These are phyloP conservation scores for Lordiphosa collinella DNA, from an alignment of 1,140 invertebrate species.

Conservation along the genomic window DNA sequence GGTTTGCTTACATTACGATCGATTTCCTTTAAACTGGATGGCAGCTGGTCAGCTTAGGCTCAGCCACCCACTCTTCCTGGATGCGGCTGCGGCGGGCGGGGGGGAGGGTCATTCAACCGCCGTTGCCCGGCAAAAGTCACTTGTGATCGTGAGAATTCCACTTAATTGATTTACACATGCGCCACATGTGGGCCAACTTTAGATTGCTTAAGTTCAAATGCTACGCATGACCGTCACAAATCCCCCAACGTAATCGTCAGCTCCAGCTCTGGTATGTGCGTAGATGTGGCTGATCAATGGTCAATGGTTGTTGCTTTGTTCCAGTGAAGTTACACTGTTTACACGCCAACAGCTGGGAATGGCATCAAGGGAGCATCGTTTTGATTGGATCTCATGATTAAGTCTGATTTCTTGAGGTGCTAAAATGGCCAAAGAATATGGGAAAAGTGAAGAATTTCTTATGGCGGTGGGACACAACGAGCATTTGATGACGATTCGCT, in stretches of 20 bases:
- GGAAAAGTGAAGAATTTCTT: too few relatives aligned
- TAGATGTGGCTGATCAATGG: too few relatives aligned
- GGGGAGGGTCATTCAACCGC: background rate
- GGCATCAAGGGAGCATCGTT: too few relatives aligned
- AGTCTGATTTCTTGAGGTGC: too few relatives aligned
- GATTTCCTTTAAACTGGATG: conserved; percentile 6
- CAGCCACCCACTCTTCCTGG: background rate
- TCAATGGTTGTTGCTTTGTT: too few relatives aligned
- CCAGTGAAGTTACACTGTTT: too few relatives aligned
- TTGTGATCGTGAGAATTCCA: conserved; percentile 58
- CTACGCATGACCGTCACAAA: conserved; percentile 65
- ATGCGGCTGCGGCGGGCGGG: background rate
- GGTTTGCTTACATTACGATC: conserved; percentile 11
- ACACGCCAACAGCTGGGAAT: too few relatives aligned
- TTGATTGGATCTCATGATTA: too few relatives aligned
- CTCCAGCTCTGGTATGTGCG: background rate
- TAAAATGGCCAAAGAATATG: too few relatives aligned
- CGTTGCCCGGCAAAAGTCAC: conserved; percentile 18
- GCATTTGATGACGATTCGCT: too few relatives aligned
- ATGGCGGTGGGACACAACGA: too few relatives aligned
- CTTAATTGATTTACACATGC: conserved; percentile 73
- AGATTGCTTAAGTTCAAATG: conserved; percentile 46
- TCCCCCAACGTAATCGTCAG: conserved; percentile 26
- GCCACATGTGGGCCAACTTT: conserved; percentile 28
- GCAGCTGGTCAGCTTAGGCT: background rate